A percentile compares a stretch with the other conserved stretches of the same genome.
Conservation (phyloP, 2,797 vertebrate genomes). For the Perdix hodgsoniae region DNA sequence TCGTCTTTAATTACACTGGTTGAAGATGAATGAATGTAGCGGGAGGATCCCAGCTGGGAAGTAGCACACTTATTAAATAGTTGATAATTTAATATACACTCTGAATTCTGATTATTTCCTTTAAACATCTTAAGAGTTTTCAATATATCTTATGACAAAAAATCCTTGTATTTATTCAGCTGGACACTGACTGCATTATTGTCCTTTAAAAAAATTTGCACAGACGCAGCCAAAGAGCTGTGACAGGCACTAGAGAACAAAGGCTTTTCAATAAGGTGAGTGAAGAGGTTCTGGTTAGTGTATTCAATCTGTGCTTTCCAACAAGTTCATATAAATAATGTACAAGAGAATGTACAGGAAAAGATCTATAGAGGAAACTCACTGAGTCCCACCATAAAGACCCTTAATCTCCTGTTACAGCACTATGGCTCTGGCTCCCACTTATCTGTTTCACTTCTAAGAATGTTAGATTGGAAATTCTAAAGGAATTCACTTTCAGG, state of each 20-base stretch:
- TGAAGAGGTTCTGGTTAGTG: conserved; percentile 49
- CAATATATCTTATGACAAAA: conserved; percentile 29
- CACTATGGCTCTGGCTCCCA: neutral
- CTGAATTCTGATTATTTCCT: conserved; percentile 67
- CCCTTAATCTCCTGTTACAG: neutral
- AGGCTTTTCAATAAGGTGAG: conserved; percentile 38
- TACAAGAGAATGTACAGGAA: neutral
- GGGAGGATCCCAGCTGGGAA: conserved; percentile 77
- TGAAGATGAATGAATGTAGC: conserved; percentile 80
- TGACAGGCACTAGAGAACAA: conserved; percentile 38
- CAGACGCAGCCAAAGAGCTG: conserved; percentile 23
- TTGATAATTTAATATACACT: conserved; percentile 76
- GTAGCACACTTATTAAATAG: conserved; percentile 77
- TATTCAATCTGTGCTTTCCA: conserved; percentile 41
- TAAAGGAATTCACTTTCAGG: neutral
- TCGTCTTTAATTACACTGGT: conserved; percentile 80
- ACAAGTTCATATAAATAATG: neutral
- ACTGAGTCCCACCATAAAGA: neutral
- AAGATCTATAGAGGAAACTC: neutral
- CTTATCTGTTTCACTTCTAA: neutral
- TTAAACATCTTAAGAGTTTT: conserved; percentile 62
- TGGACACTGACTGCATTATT: neutral
- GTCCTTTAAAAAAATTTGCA: neutral
- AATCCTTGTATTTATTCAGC: conserved; percentile 30
- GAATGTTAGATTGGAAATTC: neutral